phyloP scores from a whole-genome alignment of 2,797 vertebrate species.

The Sus cebifrons region DNA sequence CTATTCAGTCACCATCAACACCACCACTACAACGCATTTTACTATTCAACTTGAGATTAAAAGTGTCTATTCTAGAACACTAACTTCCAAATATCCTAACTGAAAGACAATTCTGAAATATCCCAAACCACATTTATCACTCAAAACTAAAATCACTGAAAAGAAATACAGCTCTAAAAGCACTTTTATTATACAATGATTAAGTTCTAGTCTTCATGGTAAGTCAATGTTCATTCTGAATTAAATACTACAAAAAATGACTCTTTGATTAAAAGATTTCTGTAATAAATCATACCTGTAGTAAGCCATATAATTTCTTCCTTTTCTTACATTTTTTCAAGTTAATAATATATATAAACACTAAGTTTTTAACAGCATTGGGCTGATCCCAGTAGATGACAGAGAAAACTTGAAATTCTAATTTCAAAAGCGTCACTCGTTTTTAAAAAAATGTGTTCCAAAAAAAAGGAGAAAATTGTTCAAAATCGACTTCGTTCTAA shows the following conservation, averaged over 20 bases:
- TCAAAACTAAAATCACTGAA: constrained; percentile 61
- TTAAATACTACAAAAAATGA: constrained; percentile 56
- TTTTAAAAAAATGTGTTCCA: constrained; percentile 10
- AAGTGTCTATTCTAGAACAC: constrained; percentile 45
- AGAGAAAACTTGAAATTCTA: constrained; percentile 58
- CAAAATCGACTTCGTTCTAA: constrained; percentile 52
- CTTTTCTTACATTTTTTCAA: constrained; percentile 39
- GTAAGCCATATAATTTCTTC: background rate
- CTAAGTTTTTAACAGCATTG: background rate
- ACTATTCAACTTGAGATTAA: constrained; percentile 68
- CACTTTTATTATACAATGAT: constrained; percentile 40
- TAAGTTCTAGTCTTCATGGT: background rate
- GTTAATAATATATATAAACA: constrained; percentile 52
- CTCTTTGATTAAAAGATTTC: constrained; percentile 2
- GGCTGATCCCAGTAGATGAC: constrained; percentile 19
- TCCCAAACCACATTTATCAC: constrained; percentile 27
- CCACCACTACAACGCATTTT: background rate
- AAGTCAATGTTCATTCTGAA: constrained; percentile 52
- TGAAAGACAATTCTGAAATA: constrained; percentile 66
- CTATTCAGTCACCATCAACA: constrained; percentile 49
- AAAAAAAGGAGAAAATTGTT: background rate
- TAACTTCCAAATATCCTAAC: constrained; percentile 51
- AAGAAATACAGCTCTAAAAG: constrained; percentile 58
- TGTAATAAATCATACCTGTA: constrained; percentile 29
- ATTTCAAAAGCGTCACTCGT: constrained; percentile 62